A percentile compares a stretch with the other conserved stretches of the same genome.
Evolutionary conservation across 1,140 invertebrate species (phyloP).

Genomic region (Periplaneta americana): DNA sequence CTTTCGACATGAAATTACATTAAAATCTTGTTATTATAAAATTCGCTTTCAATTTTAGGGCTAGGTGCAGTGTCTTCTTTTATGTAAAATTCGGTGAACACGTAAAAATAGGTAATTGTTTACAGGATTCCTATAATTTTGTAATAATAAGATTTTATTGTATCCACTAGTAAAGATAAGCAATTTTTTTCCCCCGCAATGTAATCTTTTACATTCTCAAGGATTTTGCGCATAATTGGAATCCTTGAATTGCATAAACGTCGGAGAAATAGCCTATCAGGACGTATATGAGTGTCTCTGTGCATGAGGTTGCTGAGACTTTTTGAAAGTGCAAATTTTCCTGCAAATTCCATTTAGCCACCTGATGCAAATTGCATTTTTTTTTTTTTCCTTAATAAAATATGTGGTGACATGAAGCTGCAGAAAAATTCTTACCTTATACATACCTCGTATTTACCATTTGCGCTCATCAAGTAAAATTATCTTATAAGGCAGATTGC

Average conservation of each 20-base stretch:
- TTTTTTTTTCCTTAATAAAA: too few species aligned
- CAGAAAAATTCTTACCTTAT: not conserved
- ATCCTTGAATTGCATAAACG: not conserved
- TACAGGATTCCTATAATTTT: not conserved
- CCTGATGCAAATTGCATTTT: not conserved
- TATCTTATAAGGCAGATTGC: not conserved
- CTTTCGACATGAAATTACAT: conserved; percentile 1
- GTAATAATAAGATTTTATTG: conserved; percentile 13
- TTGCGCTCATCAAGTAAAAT: not conserved
- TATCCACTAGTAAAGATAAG: conserved; percentile 1
- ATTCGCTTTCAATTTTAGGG: not conserved
- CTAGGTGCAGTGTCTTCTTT: not conserved
- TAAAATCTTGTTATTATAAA: conserved; percentile 10
- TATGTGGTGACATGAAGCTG: not conserved
- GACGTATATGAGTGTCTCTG: not conserved
- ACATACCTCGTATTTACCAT: not conserved
- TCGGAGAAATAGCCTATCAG: not conserved
- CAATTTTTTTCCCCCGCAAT: not conserved
- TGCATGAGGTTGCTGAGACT: not conserved
- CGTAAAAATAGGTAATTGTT: not conserved
- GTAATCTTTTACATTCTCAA: not conserved
- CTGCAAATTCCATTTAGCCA: not conserved
- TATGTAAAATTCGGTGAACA: not conserved
- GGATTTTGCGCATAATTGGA: not conserved
- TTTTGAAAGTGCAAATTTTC: not conserved